A percentile compares a stretch with the other conserved stretches of the same genome.
Evolutionary conservation across 2,113 vertebrate genomes (phyloP).

Genomic region (Tupaia chinensis): DNA sequence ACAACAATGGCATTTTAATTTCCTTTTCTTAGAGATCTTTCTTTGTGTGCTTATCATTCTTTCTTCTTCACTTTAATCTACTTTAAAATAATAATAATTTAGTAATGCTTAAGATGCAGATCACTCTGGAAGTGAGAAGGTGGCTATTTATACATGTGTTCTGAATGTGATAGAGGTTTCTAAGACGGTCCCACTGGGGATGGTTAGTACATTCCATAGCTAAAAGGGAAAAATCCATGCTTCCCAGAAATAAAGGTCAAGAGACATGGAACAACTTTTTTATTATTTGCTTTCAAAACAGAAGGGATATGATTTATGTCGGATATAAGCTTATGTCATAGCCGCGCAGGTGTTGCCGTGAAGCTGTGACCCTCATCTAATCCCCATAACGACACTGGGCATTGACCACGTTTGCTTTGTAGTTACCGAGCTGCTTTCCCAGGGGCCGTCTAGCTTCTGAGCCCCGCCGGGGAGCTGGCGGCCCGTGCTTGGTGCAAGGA

Average conservation of each 20-base stretch:
- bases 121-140: conserved; percentile 55
- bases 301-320: conserved; percentile 89
- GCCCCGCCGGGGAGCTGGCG: background rate
- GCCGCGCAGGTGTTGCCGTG: conserved; percentile 86
- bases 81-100: conserved; percentile 35
- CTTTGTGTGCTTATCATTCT: background rate
- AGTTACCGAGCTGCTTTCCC: conserved; percentile 78
- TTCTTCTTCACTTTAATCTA: background rate
- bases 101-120: conserved; percentile 62
- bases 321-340: conserved; percentile 87
- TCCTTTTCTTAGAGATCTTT: background rate
- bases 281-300: conserved; percentile 88
- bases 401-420: conserved; percentile 83
- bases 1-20: background rate
- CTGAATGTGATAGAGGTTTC: conserved; percentile 3
- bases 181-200: conserved; percentile 10
- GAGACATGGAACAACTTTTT: conserved; percentile 85
- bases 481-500: background rate
- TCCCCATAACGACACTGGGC: conserved; percentile 83
- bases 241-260: conserved; percentile 87
- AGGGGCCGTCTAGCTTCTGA: conserved; percentile 27
- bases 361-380: conserved; percentile 87
- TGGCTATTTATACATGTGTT: conserved; percentile 17
- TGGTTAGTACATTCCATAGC: conserved; percentile 58
- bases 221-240: conserved; percentile 79